phyloP scores from a whole-genome alignment of 2,113 vertebrate species.

The Salvelinus namaycush region DNA sequence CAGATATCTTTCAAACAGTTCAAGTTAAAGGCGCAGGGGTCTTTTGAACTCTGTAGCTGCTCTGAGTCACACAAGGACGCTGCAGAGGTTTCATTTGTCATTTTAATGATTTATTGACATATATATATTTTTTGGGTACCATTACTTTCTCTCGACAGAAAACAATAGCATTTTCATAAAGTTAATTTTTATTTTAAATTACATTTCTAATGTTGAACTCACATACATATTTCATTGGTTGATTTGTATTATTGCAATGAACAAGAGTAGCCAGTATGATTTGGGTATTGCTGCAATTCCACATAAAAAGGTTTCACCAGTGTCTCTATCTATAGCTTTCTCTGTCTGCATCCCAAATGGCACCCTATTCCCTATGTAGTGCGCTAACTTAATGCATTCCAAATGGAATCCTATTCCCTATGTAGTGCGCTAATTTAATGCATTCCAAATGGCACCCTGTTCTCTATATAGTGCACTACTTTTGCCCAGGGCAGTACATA shows the following conservation, averaged over 20 bases:
- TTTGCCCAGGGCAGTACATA: no score
- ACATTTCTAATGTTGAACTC: conserved; percentile 79
- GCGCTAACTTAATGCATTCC: no score
- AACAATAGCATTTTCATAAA: conserved; percentile 74
- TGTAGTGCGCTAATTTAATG: no score
- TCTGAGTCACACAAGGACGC: conserved; percentile 4
- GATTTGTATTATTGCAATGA: conserved; percentile 83
- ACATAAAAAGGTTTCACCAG: conserved; percentile 63
- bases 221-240: conserved; percentile 73
- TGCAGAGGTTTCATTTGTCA: conserved; percentile 55
- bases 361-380: no score
- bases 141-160: conserved; percentile 73
- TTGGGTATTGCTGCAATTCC: conserved; percentile 80
- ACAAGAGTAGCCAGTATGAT: conserved; percentile 80
- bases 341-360: conserved; percentile 11
- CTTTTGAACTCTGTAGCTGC: neutral
- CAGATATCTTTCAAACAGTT: neutral
- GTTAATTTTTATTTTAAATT: conserved; percentile 77
- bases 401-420: no score
- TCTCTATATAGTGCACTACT: no score
- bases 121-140: conserved; percentile 57
- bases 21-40: neutral
- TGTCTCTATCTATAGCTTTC: conserved; percentile 60
- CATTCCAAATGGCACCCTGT: no score
- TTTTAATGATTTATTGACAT: conserved; percentile 78